These are phyloP conservation scores for Caradrina clavipalpis DNA, from an alignment of 2,888 invertebrate species.

Conservation along the genomic window DNA sequence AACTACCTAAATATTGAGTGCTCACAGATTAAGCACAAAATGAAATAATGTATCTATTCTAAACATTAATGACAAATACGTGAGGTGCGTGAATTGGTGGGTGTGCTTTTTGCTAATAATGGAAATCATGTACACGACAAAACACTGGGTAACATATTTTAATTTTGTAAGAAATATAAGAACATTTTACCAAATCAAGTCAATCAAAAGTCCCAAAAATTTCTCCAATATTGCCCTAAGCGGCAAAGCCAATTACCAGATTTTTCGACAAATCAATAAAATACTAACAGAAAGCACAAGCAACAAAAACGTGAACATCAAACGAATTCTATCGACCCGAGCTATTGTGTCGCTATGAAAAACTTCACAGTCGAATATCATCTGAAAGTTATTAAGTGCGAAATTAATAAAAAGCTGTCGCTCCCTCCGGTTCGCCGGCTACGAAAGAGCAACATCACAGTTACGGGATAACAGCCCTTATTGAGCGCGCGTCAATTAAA, in stretches of 20 bases:
- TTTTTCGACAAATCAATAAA: slow-evolving; percentile 61
- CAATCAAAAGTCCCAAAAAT: slow-evolving; percentile 8
- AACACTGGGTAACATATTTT: not conserved
- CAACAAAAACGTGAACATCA: slow-evolving; percentile 62
- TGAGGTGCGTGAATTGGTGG: too few species aligned
- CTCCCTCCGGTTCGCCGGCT: slow-evolving; percentile 72
- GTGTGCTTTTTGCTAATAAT: not conserved
- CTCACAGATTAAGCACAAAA: too few species aligned
- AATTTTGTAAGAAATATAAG: not conserved
- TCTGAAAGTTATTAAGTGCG: slow-evolving; percentile 73
- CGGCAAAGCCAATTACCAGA: slow-evolving; percentile 53
- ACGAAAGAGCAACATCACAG: slow-evolving; percentile 75
- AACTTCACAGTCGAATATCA: slow-evolving; percentile 64
- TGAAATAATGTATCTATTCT: too few species aligned
- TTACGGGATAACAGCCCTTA: slow-evolving; percentile 75
- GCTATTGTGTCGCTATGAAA: slow-evolving; percentile 58
- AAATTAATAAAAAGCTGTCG: slow-evolving; percentile 84
- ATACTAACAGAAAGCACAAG: slow-evolving; percentile 50
- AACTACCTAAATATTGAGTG: too few species aligned
- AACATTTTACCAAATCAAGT: slow-evolving; percentile 35
- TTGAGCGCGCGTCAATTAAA: slow-evolving; percentile 81
- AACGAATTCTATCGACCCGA: slow-evolving; percentile 50
- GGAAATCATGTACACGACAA: not conserved
- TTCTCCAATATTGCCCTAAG: slow-evolving; percentile 8
- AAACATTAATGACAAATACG: too few species aligned